Evolutionary conservation across 1,140 invertebrate genomes (phyloP).

Genomic region (Drosophila micromelanica): DNA sequence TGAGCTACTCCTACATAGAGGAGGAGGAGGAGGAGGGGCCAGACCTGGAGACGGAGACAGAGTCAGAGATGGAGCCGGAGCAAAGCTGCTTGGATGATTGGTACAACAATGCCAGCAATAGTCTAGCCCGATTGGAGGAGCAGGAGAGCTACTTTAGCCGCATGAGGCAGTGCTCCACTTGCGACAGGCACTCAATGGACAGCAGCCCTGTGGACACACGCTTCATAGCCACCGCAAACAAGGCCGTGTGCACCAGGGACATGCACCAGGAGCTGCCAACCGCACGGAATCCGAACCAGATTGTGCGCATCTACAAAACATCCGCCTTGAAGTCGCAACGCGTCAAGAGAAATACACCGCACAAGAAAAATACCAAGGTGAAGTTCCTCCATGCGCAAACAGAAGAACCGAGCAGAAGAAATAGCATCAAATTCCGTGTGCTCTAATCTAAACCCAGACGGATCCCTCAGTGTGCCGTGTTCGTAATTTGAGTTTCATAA

Average conservation of each 20-base stretch:
- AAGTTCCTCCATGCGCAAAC: conserved; percentile 11
- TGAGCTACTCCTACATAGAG: conserved; percentile 23
- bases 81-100: conserved; percentile 32
- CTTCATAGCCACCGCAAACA: conserved; percentile 29
- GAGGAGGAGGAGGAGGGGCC: conserved; percentile 7
- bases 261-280: neutral
- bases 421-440: no score
- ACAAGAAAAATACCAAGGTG: neutral
- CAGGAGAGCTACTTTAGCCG: conserved; percentile 11
- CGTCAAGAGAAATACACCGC: no score
- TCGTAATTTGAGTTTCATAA: neutral
- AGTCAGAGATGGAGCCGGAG: neutral
- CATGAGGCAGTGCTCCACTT: neutral
- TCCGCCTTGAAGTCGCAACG: neutral
- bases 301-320: conserved; percentile 1
- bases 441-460: neutral
- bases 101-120: conserved; percentile 6
- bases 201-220: neutral
- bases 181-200: neutral
- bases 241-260: conserved; percentile 25
- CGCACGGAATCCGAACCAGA: neutral
- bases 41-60: neutral
- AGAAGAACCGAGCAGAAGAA: neutral
- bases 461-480: neutral
- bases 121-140: conserved; percentile 22